phyloP scores from a whole-genome alignment of 2,113 vertebrate species.

The Castor canadensis region DNA sequence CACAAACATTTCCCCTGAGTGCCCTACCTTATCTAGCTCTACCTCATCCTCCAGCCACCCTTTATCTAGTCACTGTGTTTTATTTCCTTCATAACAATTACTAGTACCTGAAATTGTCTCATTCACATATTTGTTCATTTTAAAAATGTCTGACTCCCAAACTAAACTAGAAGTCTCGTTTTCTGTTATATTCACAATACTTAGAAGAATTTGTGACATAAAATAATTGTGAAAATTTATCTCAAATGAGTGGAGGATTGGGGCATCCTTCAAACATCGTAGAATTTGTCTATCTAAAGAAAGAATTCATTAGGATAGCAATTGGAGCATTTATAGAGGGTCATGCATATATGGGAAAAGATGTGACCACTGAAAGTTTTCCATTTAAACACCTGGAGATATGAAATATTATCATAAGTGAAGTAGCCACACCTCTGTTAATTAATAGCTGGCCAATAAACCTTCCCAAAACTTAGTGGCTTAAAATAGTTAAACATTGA shows the following conservation, averaged over 20 bases:
- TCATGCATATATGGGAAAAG: background rate
- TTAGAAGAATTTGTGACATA: background rate
- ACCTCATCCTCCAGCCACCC: rapidly evolving
- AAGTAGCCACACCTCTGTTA: background rate
- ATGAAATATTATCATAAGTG: background rate
- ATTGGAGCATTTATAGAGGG: background rate
- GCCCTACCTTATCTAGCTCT: background rate
- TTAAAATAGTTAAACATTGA: background rate
- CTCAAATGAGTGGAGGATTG: background rate
- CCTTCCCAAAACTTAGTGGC: background rate
- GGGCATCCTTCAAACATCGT: background rate
- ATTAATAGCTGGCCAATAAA: background rate
- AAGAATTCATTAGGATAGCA: background rate
- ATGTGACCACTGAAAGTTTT: background rate
- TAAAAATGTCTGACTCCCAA: background rate
- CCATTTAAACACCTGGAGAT: background rate
- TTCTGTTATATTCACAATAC: background rate
- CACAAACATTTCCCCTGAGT: background rate
- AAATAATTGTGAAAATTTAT: background rate
- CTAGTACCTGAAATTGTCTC: background rate
- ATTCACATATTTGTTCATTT: background rate
- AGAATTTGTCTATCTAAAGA: background rate
- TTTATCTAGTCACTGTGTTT: background rate
- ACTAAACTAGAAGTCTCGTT: background rate
- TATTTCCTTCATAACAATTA: background rate